Evolutionary conservation across 2,888 invertebrate species (phyloP), one percentile per base, ranked within the genome.

Genomic region (Seira sanloemensis): DNA sequence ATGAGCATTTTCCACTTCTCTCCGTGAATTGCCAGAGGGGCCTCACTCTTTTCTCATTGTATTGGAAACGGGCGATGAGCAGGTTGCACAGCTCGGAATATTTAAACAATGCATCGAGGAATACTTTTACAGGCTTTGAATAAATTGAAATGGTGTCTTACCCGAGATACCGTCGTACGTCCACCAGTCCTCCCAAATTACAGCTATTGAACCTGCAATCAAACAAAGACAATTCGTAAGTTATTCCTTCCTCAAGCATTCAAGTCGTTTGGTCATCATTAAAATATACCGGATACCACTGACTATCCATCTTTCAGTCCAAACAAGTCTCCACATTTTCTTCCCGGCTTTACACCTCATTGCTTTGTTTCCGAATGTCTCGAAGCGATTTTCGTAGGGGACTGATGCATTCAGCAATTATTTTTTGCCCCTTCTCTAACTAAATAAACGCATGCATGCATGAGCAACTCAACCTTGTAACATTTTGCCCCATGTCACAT

Each of bases 181-280:
- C 97, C 97, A 97, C 97, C 97, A 97, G 93, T 97, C 96, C 92
- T 97, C 97, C 97, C 97, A 97, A 92, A 96, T 96, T 67, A 88
- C 88, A 67, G 88, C 88, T 78, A 87, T 83, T 74, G 88, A 84
- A 82, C 88, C 88, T 88, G 80, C n/a, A 77, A 81, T 12, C 50
- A 26, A 76, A 74, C 65, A 71, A 78, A 75, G 16, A 23, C 16
- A 1, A 18, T 58, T 23, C 16, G 9, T 46, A 5, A 72, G 16
- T 27, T 24, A 27, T 26, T 66, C 66, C 21, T 37, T 37, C 37
- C 37, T 37, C 5, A 37, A 37, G 66, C 24, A 66, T 19, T 26
- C 58, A 19, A 58, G 16, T 46, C 46, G 12, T 12, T 46, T 12
- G 7, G 7, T 9, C 46, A 46, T 46, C 46, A 7, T 12, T 46